Evolutionary conservation across 2,888 invertebrate species (phyloP).

Genomic region (Eupithecia exiguata): DNA sequence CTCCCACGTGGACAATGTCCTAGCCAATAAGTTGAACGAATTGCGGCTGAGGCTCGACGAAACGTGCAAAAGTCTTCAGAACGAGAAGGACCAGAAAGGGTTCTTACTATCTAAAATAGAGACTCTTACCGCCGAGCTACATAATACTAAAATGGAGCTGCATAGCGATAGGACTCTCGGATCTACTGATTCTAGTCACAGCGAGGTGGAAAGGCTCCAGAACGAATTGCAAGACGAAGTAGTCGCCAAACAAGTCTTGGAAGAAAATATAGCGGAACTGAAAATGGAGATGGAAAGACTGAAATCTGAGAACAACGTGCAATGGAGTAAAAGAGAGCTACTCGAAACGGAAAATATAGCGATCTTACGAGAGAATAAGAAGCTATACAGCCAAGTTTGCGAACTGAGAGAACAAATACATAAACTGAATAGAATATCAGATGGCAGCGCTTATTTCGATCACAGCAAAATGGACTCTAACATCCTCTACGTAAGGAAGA

Average conservation of each 20-base stretch:
- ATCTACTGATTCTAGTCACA: slow-evolving; percentile 78
- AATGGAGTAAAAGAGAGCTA: slow-evolving; percentile 96
- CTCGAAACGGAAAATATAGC: slow-evolving; percentile 95
- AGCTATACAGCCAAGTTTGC: slow-evolving; percentile 84
- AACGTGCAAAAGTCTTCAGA: slow-evolving; percentile 70
- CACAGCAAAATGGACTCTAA: slow-evolving; percentile 68
- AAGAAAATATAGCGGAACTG: slow-evolving; percentile 73
- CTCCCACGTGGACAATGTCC: slow-evolving; percentile 73
- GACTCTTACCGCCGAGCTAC: slow-evolving; percentile 69
- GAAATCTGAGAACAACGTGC: slow-evolving; percentile 96
- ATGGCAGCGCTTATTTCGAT: slow-evolving; percentile 67
- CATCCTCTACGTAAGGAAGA: slow-evolving; percentile 72
- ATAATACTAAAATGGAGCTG: slow-evolving; percentile 71
- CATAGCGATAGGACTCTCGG: slow-evolving; percentile 74
- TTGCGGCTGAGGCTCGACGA: slow-evolving; percentile 71
- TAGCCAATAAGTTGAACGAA: slow-evolving; percentile 74
- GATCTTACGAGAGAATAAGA: slow-evolving; percentile 95
- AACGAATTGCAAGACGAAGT: slow-evolving; percentile 78
- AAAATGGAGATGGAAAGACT: slow-evolving; percentile 90
- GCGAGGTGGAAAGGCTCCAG: slow-evolving; percentile 75
- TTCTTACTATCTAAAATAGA: slow-evolving; percentile 73
- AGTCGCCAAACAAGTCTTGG: slow-evolving; percentile 77
- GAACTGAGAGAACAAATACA: slow-evolving; percentile 78
- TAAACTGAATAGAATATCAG: slow-evolving; percentile 76
- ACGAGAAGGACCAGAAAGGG: slow-evolving; percentile 75